Evolutionary conservation across 2,888 invertebrate genomes (phyloP).

Genomic region (Cheilosia urbana): DNA sequence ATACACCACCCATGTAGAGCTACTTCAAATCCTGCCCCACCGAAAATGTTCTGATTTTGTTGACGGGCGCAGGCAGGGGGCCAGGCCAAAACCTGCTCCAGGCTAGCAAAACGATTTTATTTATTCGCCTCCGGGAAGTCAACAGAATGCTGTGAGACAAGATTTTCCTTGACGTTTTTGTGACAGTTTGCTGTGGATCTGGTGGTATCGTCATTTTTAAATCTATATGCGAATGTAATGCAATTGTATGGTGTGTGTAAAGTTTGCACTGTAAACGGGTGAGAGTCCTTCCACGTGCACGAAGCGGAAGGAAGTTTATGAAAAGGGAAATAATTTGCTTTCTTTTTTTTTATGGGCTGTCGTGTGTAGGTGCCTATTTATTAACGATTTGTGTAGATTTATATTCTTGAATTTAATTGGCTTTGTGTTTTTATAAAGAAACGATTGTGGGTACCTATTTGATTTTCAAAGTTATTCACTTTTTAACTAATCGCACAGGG

Average conservation of each 20-base stretch:
- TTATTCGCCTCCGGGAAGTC: constrained; percentile 26
- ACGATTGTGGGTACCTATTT: too few species aligned
- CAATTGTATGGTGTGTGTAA: constrained; percentile 33
- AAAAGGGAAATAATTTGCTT: constrained; percentile 4
- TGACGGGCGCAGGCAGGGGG: background rate
- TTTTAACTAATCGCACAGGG: too few species aligned
- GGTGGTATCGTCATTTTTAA: constrained; percentile 33
- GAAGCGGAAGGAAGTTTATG: background rate
- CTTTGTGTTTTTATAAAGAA: background rate
- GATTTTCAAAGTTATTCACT: too few species aligned
- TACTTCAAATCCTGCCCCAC: background rate
- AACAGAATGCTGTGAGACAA: constrained; percentile 57
- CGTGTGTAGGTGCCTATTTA: too few species aligned
- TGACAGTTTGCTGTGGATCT: background rate
- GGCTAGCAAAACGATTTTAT: constrained; percentile 23
- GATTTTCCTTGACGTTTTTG: constrained; percentile 32
- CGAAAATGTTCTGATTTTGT: constrained; percentile 33
- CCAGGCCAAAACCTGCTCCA: constrained; percentile 28
- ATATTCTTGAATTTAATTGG: constrained; percentile 13
- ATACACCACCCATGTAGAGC: constrained; percentile 11
- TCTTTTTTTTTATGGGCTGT: too few species aligned
- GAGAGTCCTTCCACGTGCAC: background rate
- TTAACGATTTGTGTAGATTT: background rate
- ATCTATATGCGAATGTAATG: constrained; percentile 21
- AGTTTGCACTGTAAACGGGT: too few species aligned